Percentiles rank a stretch among this genome's conserved stretches.
Evolutionary conservation across 92 coral and sea anemone genomes (phyloP).

Genomic region (Phenganax marumi): DNA sequence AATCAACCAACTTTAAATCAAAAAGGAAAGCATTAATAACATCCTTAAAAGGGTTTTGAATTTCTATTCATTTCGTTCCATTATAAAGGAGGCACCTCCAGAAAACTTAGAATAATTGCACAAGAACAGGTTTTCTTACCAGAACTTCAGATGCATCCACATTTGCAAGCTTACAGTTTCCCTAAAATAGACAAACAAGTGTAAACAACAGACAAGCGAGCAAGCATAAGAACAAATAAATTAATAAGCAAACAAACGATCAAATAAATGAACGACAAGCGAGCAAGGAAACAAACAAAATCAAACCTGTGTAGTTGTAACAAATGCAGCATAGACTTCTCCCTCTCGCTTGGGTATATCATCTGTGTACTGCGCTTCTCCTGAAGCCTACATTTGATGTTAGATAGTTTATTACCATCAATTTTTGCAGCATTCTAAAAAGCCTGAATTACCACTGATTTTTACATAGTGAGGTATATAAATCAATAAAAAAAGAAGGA

Average conservation of each 20-base stretch:
- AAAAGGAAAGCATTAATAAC: too few species aligned
- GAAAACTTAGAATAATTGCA: too few species aligned
- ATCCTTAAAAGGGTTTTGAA: too few species aligned
- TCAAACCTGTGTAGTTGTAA: constrained; percentile 70
- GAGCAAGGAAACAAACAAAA: too few species aligned
- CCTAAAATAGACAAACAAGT: constrained; percentile 50
- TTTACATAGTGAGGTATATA: too few species aligned
- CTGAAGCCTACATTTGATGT: constrained; percentile 65
- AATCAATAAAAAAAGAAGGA: too few species aligned
- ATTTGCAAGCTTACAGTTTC: constrained; percentile 71
- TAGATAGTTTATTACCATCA: background rate
- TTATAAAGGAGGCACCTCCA: too few species aligned
- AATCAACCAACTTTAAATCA: too few species aligned
- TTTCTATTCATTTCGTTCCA: too few species aligned
- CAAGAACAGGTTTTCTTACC: constrained; percentile 53
- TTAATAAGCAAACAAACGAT: background rate
- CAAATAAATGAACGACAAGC: background rate
- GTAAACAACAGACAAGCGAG: background rate
- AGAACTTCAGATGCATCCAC: constrained; percentile 68
- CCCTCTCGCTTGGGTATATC: constrained; percentile 78
- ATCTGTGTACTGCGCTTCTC: constrained; percentile 77
- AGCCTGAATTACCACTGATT: too few species aligned
- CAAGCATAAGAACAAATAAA: background rate
- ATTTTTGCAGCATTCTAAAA: too few species aligned
- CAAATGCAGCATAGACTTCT: constrained; percentile 86